Evolutionary conservation across 2,797 vertebrate genomes (phyloP).

Genomic region (Chromobotia macracanthus): DNA sequence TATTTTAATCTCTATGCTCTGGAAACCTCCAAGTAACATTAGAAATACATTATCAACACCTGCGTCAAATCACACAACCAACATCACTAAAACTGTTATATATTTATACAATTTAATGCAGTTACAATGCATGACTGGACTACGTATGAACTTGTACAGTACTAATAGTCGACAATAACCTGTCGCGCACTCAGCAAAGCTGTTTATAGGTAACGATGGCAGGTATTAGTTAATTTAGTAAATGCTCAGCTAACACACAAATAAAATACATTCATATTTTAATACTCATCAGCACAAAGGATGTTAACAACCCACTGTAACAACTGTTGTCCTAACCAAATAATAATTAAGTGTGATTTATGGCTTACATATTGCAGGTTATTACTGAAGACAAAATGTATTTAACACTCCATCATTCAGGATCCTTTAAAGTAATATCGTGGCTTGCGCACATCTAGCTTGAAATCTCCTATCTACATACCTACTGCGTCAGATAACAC

Average conservation of each 20-base stretch:
- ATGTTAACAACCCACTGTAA: neutral
- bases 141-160: neutral
- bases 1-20: neutral
- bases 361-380: neutral
- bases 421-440: neutral
- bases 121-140: neutral
- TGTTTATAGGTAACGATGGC: neutral
- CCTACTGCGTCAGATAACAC: neutral
- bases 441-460: slow-evolving; percentile 41
- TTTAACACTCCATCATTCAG: neutral
- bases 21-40: neutral
- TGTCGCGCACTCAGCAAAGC: neutral
- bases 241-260: neutral
- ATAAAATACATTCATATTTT: neutral
- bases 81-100: neutral
- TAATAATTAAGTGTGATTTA: neutral
- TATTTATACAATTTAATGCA: neutral
- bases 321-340: slow-evolving; percentile 37
- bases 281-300: neutral
- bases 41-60: neutral
- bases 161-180: neutral
- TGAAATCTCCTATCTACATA: slow-evolving; percentile 1
- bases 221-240: neutral
- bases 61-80: neutral
- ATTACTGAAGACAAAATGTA: neutral